These are phyloP conservation scores for Ochropacha duplaris DNA, from an alignment of 2,888 invertebrate genomes.

Conservation along the genomic window DNA sequence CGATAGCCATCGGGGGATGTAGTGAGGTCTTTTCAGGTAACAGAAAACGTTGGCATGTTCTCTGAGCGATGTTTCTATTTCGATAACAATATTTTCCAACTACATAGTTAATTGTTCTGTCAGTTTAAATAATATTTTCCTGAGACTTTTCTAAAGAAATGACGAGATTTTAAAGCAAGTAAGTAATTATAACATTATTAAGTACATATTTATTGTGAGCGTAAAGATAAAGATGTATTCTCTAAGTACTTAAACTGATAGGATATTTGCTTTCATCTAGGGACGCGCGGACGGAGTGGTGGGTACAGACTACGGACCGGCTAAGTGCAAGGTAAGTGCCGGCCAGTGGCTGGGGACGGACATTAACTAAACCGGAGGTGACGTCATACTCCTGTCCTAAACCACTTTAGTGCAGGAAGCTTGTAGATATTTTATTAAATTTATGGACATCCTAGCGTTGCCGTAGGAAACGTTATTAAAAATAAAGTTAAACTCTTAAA, in stretches of 20 bases:
- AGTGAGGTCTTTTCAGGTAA: not conserved
- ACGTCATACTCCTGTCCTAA: slow-evolving; percentile 10
- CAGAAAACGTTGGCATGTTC: not conserved
- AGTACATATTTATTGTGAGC: too few species aligned
- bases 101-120: too few species aligned
- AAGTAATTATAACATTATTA: too few species aligned
- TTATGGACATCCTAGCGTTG: too few species aligned
- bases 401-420: not conserved
- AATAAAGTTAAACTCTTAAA: too few species aligned
- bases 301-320: too few species aligned
- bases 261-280: slow-evolving; percentile 7
- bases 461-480: too few species aligned
- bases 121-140: too few species aligned
- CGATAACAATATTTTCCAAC: too few species aligned
- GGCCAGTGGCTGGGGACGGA: slow-evolving; percentile 21
- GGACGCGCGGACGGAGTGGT: slow-evolving; percentile 16
- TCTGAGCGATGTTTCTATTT: not conserved
- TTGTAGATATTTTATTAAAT: not conserved
- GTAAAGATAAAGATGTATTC: too few species aligned
- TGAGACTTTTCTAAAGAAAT: too few species aligned
- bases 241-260: not conserved
- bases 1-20: not conserved
- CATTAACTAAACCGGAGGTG: slow-evolving; percentile 26
- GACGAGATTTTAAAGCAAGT: too few species aligned
- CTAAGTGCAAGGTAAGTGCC: slow-evolving; percentile 21